Conservation (phyloP, 2,113 vertebrate genomes). For the Panthera leo region DNA sequence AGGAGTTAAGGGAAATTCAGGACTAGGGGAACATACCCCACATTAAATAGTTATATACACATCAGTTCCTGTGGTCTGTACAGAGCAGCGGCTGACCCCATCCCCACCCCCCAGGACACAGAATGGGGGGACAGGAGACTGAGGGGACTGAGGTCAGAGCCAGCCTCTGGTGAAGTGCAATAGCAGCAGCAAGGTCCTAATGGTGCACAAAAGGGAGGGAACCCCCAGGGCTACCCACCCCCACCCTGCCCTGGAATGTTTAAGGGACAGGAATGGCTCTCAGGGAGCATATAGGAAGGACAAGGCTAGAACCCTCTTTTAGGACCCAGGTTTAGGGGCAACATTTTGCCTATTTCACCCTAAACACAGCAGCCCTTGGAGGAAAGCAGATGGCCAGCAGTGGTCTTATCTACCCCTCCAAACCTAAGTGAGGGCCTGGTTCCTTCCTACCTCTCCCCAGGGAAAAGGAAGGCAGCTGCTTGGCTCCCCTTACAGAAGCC, state of each 20-base stretch:
- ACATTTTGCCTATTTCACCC: constrained; percentile 51
- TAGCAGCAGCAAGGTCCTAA: constrained; percentile 79
- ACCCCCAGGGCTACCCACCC: constrained; percentile 70
- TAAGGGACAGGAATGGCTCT: constrained; percentile 77
- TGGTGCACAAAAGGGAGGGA: constrained; percentile 66
- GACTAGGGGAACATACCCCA: constrained; percentile 66
- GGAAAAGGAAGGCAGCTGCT: constrained; percentile 70
- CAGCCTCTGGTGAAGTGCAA: constrained; percentile 72
- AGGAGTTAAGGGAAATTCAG: constrained; percentile 41
- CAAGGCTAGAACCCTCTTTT: constrained; percentile 55
- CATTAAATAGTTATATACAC: constrained; percentile 80
- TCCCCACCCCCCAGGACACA: constrained; percentile 70
- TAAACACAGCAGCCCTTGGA: constrained; percentile 69
- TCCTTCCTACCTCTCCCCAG: constrained; percentile 73
- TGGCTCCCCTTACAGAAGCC: constrained; percentile 65
- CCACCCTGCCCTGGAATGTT: constrained; percentile 79
- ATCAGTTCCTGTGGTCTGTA: constrained; percentile 77
- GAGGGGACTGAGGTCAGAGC: constrained; percentile 55
- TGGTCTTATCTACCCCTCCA: constrained; percentile 63
- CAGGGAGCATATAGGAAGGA: constrained; percentile 67
- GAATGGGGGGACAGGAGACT: constrained; percentile 63
- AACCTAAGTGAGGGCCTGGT: constrained; percentile 63
- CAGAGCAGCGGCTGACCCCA: constrained; percentile 77
- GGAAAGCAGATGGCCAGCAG: constrained; percentile 64
- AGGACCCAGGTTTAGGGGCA: constrained; percentile 58